Percentiles rank a stretch among this genome's conserved stretches.
Conservation (phyloP, 2,113 vertebrate genomes). For the Notothenia rossii region DNA sequence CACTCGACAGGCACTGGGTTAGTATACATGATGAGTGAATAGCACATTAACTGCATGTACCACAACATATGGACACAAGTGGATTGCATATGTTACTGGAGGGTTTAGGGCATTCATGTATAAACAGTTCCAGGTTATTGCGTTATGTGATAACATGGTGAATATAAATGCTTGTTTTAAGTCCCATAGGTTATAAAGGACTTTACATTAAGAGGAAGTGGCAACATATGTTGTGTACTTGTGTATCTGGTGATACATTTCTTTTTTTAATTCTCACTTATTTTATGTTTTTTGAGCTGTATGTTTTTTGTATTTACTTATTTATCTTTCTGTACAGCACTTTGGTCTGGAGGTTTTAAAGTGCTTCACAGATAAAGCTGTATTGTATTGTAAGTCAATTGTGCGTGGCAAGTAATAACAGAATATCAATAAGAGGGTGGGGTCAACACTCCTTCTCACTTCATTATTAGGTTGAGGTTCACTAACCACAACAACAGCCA, state of each 20-base stretch:
- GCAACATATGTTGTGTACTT: too few species aligned
- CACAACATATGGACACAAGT: constrained; percentile 11
- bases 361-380: too few species aligned
- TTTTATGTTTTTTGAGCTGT: too few species aligned
- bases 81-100: neutral
- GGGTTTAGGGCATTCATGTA: neutral
- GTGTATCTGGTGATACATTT: neutral
- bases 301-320: too few species aligned
- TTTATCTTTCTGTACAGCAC: too few species aligned
- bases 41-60: neutral
- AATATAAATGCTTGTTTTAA: too few species aligned
- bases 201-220: neutral
- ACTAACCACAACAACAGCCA: neutral
- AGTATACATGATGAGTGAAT: constrained; percentile 4
- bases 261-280: too few species aligned
- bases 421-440: constrained; percentile 3
- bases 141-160: neutral
- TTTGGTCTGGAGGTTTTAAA: too few species aligned
- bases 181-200: neutral
- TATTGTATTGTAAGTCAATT: neutral
- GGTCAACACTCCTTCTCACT: neutral
- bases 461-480: neutral
- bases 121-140: neutral
- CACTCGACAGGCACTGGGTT: constrained; percentile 5
- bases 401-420: neutral